A percentile compares a stretch with the other conserved stretches of the same genome.
phyloP scores from a whole-genome alignment of 1,140 invertebrate species.

The Ceratitis capitata region DNA sequence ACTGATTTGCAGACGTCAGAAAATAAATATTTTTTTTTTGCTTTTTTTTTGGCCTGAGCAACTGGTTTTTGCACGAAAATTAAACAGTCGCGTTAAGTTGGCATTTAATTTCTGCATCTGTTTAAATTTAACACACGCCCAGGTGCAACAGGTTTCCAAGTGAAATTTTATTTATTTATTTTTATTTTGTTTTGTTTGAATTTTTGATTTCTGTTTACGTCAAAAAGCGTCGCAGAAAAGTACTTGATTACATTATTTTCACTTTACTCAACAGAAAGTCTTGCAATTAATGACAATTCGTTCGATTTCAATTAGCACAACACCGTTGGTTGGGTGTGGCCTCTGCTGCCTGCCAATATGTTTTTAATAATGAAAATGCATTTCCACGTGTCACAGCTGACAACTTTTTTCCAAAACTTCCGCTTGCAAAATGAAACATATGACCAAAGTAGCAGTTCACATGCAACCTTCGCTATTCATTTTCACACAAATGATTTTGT shows the following conservation, averaged over 20 bases:
- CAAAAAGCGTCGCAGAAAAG: too few species aligned
- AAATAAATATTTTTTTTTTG: neutral
- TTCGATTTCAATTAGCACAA: neutral
- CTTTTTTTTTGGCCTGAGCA: neutral
- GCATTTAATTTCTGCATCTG: neutral
- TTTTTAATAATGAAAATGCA: neutral
- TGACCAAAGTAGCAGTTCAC: neutral
- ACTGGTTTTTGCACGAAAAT: neutral
- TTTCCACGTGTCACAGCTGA: neutral
- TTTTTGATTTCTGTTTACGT: neutral
- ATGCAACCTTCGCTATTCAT: neutral
- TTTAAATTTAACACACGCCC: neutral
- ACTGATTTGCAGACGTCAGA: neutral
- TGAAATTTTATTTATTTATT: neutral
- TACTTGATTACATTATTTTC: neutral
- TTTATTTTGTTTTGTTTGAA: too few species aligned
- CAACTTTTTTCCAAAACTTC: too few species aligned
- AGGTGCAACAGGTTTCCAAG: neutral
- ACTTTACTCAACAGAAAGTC: neutral
- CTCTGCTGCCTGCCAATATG: neutral
- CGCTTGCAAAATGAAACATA: neutral
- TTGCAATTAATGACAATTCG: neutral
- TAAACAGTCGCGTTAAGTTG: neutral
- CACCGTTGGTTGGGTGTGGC: neutral
- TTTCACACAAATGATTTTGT: neutral